Evolutionary conservation across 1,140 invertebrate species (phyloP), one percentile per base, ranked within the genome.

Genomic region (Sminthurides bifidus): DNA sequence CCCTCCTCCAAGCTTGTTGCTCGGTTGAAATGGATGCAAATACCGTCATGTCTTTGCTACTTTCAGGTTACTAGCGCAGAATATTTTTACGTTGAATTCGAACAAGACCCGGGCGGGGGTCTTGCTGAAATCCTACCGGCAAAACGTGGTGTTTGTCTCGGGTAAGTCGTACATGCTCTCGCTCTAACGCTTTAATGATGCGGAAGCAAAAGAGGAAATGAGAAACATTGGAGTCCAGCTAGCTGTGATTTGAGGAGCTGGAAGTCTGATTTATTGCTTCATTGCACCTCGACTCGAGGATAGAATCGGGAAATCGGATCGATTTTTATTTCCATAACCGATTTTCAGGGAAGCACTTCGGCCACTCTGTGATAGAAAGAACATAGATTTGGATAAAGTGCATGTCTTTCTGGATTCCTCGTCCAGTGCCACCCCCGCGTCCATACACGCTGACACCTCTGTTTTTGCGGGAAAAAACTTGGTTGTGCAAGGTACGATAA

Each of bases 21-120:
- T 35, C n/a, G 33, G 10, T 35, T n/a, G 10, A 10, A 35, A 35
- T n/a, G 10, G n/a, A n/a, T 10, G 10, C n/a, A 10, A n/a, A 44
- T 44, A 23, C 21, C 6, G 6, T 10, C 29, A 48, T 48, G 14
- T 21, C 24, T 6, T 44, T 31, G 8, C 26, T 53, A 15, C 71
- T n/a, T n/a, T 27, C 70, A 84, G 82, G 80, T 82, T 67, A 80
- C 80, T 38, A 84, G 81, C 69, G 82, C 80, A 45, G 82, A 84
- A 64, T 84, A 80, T 67, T 85, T 84, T 70, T 83, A 80, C 58
- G 78, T 85, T 46, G 80, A 76, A 67, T 84, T 84, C 68, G 79
- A 81, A 67, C 71, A 77, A 21, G 71, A 75, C 3, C 74, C 75
- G 15, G 75, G 77, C 57, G 66, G 73, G 60, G 63, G 71, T 45